phyloP scores from a whole-genome alignment of 2,797 vertebrate genomes.

The Pagetopsis macropterus region DNA sequence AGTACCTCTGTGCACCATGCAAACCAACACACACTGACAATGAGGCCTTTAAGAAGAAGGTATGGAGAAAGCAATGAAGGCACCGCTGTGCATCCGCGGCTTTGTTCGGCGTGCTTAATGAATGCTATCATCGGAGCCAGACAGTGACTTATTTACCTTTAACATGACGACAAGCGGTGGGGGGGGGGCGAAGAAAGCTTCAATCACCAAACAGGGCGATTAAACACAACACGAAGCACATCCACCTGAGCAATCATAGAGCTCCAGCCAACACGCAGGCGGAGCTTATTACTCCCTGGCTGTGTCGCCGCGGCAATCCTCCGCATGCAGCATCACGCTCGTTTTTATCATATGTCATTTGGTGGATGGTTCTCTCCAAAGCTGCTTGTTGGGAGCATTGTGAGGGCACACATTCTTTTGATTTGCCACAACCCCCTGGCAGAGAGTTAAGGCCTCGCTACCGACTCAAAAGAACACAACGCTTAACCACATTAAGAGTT shows the following conservation, averaged over 20 bases:
- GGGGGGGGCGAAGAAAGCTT: conserved; percentile 69
- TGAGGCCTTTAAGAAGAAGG: conserved; percentile 69
- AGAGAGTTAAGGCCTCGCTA: conserved; percentile 48
- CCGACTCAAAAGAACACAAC: conserved; percentile 62
- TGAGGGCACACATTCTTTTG: conserved; percentile 58
- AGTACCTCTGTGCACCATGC: conserved; percentile 59
- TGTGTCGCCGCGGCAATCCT: conserved; percentile 68
- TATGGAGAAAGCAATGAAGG: conserved; percentile 71
- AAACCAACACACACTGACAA: conserved; percentile 57
- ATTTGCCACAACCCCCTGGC: conserved; percentile 47
- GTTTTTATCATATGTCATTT: conserved; percentile 71
- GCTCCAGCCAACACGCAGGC: conserved; percentile 71
- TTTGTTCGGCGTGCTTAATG: conserved; percentile 86
- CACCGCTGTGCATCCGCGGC: conserved; percentile 69
- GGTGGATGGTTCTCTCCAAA: conserved; percentile 61
- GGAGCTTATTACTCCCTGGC: conserved; percentile 73
- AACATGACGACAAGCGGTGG: conserved; percentile 84
- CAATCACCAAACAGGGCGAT: conserved; percentile 77
- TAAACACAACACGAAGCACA: conserved; percentile 75
- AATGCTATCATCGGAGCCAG: conserved; percentile 84
- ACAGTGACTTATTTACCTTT: conserved; percentile 91
- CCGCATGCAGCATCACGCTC: conserved; percentile 71
- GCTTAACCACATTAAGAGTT: conserved; percentile 67
- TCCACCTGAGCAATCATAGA: conserved; percentile 83
- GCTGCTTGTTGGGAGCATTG: conserved; percentile 37